phyloP scores from a whole-genome alignment of 2,797 vertebrate species.

The Coracias cyanogaster region DNA sequence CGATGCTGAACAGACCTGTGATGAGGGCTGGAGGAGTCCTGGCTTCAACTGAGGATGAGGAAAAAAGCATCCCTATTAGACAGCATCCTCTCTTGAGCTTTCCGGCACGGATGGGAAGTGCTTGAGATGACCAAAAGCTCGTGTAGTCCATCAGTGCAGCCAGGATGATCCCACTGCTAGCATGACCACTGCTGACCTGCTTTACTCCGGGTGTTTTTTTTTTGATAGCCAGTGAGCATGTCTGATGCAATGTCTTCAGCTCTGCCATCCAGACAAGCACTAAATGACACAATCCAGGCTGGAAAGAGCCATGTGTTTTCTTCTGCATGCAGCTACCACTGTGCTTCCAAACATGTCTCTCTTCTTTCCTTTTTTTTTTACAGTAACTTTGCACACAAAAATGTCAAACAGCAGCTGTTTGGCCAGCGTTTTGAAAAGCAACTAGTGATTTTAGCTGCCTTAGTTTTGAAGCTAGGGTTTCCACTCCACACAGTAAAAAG shows the following conservation, averaged over 20 bases:
- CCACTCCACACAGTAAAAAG: background rate
- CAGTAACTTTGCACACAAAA: conserved; percentile 19
- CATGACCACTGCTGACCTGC: background rate
- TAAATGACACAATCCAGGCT: background rate
- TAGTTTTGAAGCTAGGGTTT: background rate
- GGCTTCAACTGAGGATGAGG: background rate
- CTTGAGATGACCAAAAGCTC: background rate
- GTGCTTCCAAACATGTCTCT: background rate
- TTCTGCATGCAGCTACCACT: background rate
- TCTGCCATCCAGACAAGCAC: background rate
- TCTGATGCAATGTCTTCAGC: background rate
- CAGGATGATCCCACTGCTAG: background rate
- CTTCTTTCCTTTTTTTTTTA: conserved; percentile 20
- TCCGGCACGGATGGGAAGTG: background rate
- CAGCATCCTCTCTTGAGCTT: background rate
- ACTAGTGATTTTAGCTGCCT: conserved; percentile 18
- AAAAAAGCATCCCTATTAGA: background rate
- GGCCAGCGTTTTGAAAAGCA: conserved; percentile 1
- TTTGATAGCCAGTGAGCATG: fast-evolving
- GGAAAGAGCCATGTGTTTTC: conserved; percentile 32
- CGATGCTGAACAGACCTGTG: background rate
- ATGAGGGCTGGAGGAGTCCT: background rate
- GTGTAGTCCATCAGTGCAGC: background rate
- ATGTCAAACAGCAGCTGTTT: conserved; percentile 57
- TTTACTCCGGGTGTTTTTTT: fast-evolving